Percentiles rank a stretch among this genome's conserved stretches.
Conservation (phyloP, 2,888 invertebrate genomes). For the Tetanocera ferruginea region DNA sequence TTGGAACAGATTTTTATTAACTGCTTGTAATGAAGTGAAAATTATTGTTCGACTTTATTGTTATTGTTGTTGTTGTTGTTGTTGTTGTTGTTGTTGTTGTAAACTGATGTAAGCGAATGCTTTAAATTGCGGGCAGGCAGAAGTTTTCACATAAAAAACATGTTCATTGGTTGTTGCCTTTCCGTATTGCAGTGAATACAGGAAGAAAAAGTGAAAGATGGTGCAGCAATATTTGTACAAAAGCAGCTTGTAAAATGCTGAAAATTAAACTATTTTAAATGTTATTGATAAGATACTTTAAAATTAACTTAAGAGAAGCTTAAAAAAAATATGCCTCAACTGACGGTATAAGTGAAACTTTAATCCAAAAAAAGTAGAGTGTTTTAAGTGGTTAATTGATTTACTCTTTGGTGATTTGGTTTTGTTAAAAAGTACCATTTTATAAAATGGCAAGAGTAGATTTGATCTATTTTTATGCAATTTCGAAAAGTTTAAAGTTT, state of each 20-base stretch:
- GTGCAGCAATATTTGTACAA: background rate
- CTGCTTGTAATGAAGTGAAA: slow-evolving; percentile 20
- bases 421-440: no score
- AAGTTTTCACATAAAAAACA: slow-evolving; percentile 27
- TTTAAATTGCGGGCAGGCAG: slow-evolving; percentile 15
- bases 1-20: slow-evolving; percentile 15
- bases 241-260: background rate
- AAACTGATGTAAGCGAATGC: background rate
- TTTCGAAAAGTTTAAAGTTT: no score
- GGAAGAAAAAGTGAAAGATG: background rate
- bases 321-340: no score
- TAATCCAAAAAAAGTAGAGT: no score
- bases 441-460: no score
- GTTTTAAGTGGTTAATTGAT: no score
- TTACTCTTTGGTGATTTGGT: no score
- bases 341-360: no score
- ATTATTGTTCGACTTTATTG: background rate
- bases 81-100: slow-evolving; percentile 9
- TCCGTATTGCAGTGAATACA: background rate
- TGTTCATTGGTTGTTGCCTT: background rate
- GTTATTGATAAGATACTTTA: background rate
- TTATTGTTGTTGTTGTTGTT: background rate
- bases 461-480: no score
- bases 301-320: background rate
- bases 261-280: background rate